phyloP scores from a whole-genome alignment of 2,797 vertebrate species.

The Crypturellus tataupa region DNA sequence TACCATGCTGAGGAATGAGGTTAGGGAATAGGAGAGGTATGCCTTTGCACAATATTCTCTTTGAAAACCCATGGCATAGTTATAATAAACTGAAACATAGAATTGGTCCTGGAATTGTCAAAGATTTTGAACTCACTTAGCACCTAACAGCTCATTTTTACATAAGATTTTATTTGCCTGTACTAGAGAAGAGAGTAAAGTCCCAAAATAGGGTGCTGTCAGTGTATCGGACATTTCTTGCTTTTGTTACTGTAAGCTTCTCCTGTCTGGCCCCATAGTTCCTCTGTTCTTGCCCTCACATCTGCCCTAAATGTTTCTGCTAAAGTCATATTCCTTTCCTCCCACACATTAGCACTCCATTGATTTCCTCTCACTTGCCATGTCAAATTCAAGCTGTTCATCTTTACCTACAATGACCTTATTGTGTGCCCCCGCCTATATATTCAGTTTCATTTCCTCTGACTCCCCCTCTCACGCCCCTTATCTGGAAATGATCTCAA shows the following conservation, averaged over 20 bases:
- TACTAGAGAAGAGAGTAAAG: not conserved
- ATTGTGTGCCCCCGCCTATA: not conserved
- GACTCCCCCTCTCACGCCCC: not conserved
- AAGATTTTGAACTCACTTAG: not conserved
- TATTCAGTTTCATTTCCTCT: conserved; percentile 57
- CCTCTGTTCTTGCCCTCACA: conserved; percentile 31
- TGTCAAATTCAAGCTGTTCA: conserved; percentile 52
- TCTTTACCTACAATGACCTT: conserved; percentile 35
- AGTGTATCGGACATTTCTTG: conserved; percentile 9
- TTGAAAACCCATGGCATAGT: not conserved
- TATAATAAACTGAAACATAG: not conserved
- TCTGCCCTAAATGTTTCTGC: conserved; percentile 55
- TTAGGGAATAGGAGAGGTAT: not conserved
- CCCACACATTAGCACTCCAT: conserved; percentile 38
- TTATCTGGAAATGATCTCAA: conserved; percentile 44
- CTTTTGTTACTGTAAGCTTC: conserved; percentile 23
- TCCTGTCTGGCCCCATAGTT: not conserved
- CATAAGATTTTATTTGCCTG: not conserved
- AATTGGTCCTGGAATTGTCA: not conserved
- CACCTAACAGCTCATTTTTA: not conserved
- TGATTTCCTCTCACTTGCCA: conserved; percentile 60
- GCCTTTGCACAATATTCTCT: not conserved
- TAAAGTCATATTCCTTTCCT: conserved; percentile 25
- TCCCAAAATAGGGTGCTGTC: not conserved
- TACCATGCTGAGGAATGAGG: not conserved